A percentile compares a stretch with the other conserved stretches of the same genome.
Evolutionary conservation across 2,888 invertebrate species (phyloP).

Genomic region (Timema cristinae): DNA sequence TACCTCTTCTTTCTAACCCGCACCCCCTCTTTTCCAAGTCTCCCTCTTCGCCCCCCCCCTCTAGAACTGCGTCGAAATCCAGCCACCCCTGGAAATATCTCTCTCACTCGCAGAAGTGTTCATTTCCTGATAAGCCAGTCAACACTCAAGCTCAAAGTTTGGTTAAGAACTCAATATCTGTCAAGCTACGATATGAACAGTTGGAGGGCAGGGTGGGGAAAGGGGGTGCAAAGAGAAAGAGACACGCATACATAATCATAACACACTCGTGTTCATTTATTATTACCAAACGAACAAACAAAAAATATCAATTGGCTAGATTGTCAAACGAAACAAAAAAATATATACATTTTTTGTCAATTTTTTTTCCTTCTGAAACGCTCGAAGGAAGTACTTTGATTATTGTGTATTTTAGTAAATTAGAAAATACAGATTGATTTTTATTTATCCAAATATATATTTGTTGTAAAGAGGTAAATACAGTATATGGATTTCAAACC

Average conservation of each 20-base stretch:
- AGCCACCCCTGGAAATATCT: neutral
- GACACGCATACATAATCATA: no score
- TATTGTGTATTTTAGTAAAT: constrained; percentile 15
- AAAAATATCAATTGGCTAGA: no score
- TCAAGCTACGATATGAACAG: constrained; percentile 12
- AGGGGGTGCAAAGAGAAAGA: no score
- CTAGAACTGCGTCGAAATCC: neutral
- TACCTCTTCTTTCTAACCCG: constrained; percentile 33
- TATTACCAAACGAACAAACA: no score
- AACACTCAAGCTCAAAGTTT: constrained; percentile 19
- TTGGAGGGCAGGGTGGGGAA: neutral
- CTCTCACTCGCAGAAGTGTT: constrained; percentile 39
- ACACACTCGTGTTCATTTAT: no score
- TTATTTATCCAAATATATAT: neutral
- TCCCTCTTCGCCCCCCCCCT: neutral
- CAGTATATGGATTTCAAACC: no score
- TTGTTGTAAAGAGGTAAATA: no score
- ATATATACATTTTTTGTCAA: no score
- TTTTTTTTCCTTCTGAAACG: neutral
- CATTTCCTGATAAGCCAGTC: constrained; percentile 43
- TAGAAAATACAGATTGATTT: constrained; percentile 16
- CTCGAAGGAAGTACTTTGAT: constrained; percentile 6
- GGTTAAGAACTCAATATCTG: constrained; percentile 28
- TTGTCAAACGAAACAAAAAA: no score
- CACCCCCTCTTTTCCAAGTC: neutral